These are phyloP conservation scores for Hypocryptadius cinnamomeus DNA, from an alignment of 2,113 vertebrate genomes.

Conservation along the genomic window DNA sequence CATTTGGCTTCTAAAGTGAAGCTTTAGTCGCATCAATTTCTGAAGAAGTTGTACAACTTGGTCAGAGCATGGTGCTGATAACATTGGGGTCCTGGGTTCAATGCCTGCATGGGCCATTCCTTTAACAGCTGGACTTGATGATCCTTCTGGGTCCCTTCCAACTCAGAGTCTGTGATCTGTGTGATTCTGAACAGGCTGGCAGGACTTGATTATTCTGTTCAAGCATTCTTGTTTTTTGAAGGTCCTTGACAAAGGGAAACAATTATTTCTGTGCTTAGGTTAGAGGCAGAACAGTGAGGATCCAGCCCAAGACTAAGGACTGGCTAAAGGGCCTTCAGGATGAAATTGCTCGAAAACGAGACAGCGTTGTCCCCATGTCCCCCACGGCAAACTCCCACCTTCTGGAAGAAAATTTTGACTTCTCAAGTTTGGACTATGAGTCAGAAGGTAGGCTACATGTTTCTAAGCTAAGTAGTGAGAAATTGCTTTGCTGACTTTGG, in stretches of 20 bases:
- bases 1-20: neutral
- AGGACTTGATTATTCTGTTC: neutral
- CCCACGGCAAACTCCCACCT: conserved; percentile 74
- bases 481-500: neutral
- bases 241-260: neutral
- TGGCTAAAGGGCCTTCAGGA: conserved; percentile 75
- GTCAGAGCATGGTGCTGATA: neutral
- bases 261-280: conserved; percentile 44
- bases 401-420: conserved; percentile 77
- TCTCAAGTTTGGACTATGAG: conserved; percentile 74
- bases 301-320: conserved; percentile 73
- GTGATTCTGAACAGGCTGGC: neutral
- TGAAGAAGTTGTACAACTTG: neutral
- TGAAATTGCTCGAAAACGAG: conserved; percentile 69
- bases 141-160: neutral
- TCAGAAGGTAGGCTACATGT: conserved; percentile 65
- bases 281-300: conserved; percentile 70
- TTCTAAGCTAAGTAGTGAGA: neutral
- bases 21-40: neutral
- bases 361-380: conserved; percentile 65
- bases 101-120: neutral
- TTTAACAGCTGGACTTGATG: neutral
- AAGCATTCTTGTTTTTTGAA: neutral
- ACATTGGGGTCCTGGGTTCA: neutral
- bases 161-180: neutral